These are phyloP conservation scores for Synergus gifuensis DNA, from an alignment of 2,888 invertebrate species.

Conservation along the genomic window DNA sequence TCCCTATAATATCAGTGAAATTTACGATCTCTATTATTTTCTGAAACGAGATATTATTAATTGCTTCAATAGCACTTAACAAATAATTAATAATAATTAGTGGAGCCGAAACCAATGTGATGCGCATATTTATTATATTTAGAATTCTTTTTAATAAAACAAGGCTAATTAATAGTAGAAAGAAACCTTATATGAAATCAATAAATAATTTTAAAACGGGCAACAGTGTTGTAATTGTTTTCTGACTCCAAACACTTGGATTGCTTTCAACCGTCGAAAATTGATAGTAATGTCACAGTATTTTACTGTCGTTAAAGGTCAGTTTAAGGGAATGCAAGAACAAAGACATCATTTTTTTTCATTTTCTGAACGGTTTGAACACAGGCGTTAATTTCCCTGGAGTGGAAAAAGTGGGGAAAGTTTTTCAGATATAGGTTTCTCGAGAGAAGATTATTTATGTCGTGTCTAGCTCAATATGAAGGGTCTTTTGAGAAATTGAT, in stretches of 20 bases:
- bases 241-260: background rate
- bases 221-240: background rate
- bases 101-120: background rate
- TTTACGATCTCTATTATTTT: background rate
- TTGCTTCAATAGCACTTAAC: background rate
- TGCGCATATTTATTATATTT: background rate
- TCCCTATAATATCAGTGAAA: background rate
- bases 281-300: background rate
- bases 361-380: background rate
- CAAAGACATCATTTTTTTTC: background rate
- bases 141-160: background rate
- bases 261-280: background rate
- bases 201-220: background rate
- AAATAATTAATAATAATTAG: too few species aligned
- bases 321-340: background rate
- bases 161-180: background rate
- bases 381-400: conserved; percentile 1
- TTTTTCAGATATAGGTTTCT: background rate
- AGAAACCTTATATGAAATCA: background rate
- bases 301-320: background rate
- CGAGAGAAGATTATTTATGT: background rate
- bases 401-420: background rate
- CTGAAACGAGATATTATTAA: background rate
- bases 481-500: background rate
- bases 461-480: background rate